Conservation (phyloP, 2,113 vertebrate species). For the Sinocyclocheilus rhinocerous region DNA sequence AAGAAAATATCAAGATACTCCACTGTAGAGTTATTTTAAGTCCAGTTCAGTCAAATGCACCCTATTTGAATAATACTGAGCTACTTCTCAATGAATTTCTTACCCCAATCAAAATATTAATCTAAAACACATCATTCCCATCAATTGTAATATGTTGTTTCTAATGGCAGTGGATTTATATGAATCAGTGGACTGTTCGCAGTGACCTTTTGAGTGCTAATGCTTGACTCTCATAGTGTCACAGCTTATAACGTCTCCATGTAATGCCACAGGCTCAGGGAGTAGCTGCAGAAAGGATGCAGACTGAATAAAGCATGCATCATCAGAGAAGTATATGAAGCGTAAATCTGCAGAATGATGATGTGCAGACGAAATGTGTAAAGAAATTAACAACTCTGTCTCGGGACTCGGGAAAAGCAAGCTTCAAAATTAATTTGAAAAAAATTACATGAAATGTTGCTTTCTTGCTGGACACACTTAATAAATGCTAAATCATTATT, state of each 20-base stretch:
- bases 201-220: constrained; percentile 67
- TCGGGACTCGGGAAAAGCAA: no score
- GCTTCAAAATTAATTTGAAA: no score
- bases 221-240: constrained; percentile 67
- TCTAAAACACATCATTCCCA: background rate
- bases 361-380: background rate
- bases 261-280: constrained; percentile 69
- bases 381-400: no score
- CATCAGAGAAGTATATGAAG: constrained; percentile 53
- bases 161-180: constrained; percentile 43
- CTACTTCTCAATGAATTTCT: background rate
- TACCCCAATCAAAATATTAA: background rate
- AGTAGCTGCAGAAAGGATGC: constrained; percentile 67
- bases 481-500: no score
- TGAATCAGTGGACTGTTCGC: constrained; percentile 63
- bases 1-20: no score
- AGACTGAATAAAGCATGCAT: constrained; percentile 69
- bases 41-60: background rate
- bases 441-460: no score
- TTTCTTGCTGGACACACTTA: no score
- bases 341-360: background rate
- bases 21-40: background rate
- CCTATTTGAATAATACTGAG: background rate
- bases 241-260: constrained; percentile 70
- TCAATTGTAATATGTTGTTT: constrained; percentile 5